Conservation (phyloP, 2,797 vertebrate genomes). For the Bovichtus variegatus region DNA sequence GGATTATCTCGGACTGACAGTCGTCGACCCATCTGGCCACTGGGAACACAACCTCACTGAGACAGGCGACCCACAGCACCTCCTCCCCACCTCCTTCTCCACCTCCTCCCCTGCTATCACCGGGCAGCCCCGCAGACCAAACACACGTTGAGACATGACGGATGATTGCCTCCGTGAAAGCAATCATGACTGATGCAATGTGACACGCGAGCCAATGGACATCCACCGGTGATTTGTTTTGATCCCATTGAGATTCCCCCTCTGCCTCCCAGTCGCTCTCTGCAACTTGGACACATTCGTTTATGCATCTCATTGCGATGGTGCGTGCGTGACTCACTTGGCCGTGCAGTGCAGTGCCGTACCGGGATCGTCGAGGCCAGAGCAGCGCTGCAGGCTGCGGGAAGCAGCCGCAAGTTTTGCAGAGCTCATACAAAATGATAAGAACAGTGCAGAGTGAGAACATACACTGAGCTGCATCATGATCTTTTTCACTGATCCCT, state of each 20-base stretch:
- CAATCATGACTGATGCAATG: conserved; percentile 41
- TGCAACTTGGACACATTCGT: conserved; percentile 19
- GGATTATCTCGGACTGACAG: conserved; percentile 53
- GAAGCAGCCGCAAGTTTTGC: conserved; percentile 15
- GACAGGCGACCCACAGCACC: not conserved
- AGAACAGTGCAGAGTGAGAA: not conserved
- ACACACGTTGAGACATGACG: conserved; percentile 42
- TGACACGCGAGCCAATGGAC: conserved; percentile 46
- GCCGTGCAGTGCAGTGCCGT: not conserved
- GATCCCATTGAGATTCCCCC: conserved; percentile 17
- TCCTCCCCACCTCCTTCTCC: too few relatives aligned
- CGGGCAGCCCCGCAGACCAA: conserved; percentile 19
- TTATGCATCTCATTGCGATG: conserved; percentile 34
- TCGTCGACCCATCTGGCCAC: conserved; percentile 49
- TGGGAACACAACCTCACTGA: conserved; percentile 42
- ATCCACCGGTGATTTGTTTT: conserved; percentile 36
- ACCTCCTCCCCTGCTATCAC: not conserved
- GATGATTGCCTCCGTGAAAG: conserved; percentile 28
- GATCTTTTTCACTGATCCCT: not conserved
- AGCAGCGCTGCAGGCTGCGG: conserved; percentile 28
- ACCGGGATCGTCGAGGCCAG: conserved; percentile 4
- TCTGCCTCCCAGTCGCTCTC: conserved; percentile 1
- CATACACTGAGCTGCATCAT: not conserved
- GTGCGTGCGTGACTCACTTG: conserved; percentile 43
- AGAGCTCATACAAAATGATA: not conserved